phyloP scores from a whole-genome alignment of 2,113 vertebrate genomes.

The Urocolius indicus region DNA sequence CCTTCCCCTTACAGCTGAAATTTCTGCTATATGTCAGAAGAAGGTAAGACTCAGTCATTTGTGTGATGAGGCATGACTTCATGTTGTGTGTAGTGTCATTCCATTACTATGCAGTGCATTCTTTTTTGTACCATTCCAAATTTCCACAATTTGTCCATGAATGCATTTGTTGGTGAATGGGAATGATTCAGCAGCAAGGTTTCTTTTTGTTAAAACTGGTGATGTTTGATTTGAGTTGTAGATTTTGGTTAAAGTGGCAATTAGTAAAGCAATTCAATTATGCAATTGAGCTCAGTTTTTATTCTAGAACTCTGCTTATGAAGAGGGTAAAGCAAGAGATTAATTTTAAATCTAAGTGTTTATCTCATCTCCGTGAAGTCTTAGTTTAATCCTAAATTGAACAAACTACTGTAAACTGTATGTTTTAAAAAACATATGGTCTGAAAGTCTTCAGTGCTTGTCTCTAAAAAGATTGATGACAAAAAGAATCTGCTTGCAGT shows the following conservation, averaged over 20 bases:
- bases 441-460: background rate
- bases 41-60: slow-evolving; percentile 88
- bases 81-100: slow-evolving; percentile 70
- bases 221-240: slow-evolving; percentile 44
- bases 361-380: background rate
- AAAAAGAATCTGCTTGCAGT: slow-evolving; percentile 62
- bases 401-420: background rate
- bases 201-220: slow-evolving; percentile 40
- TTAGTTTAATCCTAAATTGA: background rate
- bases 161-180: slow-evolving; percentile 24
- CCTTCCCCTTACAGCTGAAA: slow-evolving; percentile 93
- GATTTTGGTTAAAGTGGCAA: background rate
- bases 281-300: background rate
- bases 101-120: slow-evolving; percentile 49
- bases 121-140: slow-evolving; percentile 35
- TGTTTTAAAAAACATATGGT: background rate
- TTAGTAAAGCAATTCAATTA: background rate
- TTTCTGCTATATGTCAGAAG: slow-evolving; percentile 99
- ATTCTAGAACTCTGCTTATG: background rate
- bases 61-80: slow-evolving; percentile 70
- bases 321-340: background rate
- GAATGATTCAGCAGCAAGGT: slow-evolving; percentile 32
- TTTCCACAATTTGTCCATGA: slow-evolving; percentile 28
- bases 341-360: background rate
- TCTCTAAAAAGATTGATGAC: background rate